Percentiles rank a stretch among this genome's conserved stretches.
Conservation (phyloP, 2,888 invertebrate species). For the Lasioglossum calceatum region DNA sequence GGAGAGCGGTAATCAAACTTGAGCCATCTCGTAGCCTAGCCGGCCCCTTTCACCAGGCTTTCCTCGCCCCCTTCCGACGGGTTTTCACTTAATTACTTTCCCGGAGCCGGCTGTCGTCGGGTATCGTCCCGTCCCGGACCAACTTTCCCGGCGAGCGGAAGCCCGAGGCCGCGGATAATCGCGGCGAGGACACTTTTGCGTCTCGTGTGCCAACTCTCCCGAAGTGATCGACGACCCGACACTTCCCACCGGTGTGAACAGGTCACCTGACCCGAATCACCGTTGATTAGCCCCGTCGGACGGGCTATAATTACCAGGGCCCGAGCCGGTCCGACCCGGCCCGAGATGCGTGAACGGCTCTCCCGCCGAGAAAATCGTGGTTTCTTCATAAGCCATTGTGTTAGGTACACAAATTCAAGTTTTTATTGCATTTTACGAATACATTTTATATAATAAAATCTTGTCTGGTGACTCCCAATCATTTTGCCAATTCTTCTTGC, state of each 20-base stretch:
- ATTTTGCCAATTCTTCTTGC: no score
- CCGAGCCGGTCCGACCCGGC: neutral
- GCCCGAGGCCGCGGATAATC: constrained; percentile 20
- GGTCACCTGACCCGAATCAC: constrained; percentile 6
- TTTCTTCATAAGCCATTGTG: neutral
- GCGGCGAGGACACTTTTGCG: constrained; percentile 12
- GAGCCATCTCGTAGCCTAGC: constrained; percentile 1
- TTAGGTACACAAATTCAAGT: no score
- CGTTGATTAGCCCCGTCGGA: neutral
- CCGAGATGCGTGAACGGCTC: neutral
- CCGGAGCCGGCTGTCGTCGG: constrained; percentile 35
- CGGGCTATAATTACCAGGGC: neutral
- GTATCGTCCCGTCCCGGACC: constrained; percentile 10
- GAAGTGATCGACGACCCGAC: constrained; percentile 14
- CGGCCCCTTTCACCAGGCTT: neutral
- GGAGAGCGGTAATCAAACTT: constrained; percentile 15
- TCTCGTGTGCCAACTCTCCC: neutral
- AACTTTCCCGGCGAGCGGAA: constrained; percentile 11
- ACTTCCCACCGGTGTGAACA: neutral
- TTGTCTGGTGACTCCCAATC: no score
- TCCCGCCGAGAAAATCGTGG: neutral
- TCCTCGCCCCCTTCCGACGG: constrained; percentile 21
- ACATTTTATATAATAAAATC: no score
- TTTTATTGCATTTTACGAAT: no score
- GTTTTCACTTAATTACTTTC: constrained; percentile 60